Conservation (phyloP, 2,797 vertebrate species). For the Rhabdophis nuchalis region DNA sequence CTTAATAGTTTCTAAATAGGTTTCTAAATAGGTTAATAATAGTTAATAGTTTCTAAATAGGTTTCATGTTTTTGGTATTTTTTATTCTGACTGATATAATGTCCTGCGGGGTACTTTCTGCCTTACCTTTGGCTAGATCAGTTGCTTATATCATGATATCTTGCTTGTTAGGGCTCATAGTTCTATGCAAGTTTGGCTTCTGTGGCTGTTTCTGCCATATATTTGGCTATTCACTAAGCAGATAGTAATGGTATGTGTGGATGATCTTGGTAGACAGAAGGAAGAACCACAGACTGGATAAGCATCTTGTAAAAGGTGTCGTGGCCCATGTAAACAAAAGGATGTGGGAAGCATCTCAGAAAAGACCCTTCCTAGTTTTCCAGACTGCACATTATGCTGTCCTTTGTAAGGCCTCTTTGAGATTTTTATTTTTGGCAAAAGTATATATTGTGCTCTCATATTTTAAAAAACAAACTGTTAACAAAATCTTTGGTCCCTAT, state of each 20-base stretch:
- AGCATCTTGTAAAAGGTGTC: not conserved
- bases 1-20: not conserved
- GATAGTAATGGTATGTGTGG: not conserved
- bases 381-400: not conserved
- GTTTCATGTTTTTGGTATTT: not conserved
- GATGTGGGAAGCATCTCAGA: not conserved
- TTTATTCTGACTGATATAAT: not conserved
- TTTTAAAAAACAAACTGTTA: not conserved
- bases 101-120: not conserved
- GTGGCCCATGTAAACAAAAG: not conserved
- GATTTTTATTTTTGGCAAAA: conserved; percentile 20
- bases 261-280: not conserved
- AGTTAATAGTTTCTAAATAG: not conserved
- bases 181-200: not conserved
- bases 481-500: conserved; percentile 14
- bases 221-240: not conserved
- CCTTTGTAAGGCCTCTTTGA: conserved; percentile 30
- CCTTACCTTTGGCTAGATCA: not conserved
- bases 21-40: not conserved
- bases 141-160: not conserved
- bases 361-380: not conserved
- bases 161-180: not conserved
- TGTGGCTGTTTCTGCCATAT: not conserved
- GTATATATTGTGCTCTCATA: conserved; percentile 19
- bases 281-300: not conserved